Base-by-base conservation (phyloP, 2,797 vertebrate species). In the Aplochiton taeniatus region DNA sequence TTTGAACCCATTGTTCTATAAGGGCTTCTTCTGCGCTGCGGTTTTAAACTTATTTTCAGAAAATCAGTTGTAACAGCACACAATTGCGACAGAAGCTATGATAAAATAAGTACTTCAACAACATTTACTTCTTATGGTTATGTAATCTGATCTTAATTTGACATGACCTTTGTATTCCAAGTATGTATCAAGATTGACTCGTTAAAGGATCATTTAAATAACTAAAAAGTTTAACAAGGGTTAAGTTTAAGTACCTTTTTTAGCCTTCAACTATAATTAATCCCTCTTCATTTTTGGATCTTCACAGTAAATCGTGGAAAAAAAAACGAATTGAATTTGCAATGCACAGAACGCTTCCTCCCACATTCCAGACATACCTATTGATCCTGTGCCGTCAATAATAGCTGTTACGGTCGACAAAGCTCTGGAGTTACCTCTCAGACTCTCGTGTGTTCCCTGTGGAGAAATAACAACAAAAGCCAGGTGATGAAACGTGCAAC, bases 381-480 rank as follows among this genome's bases (percentile, higher is more conserved):
- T 65, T 0, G 97, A 98, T 19, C 98, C 98, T 0, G 95, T 98
- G 45, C 98, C 98, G 0, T 99, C 98, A 0, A 99, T 99, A 80
- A 99, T 99, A 20, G 98, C 98, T 0, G 97, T 95, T 63, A 99
- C 98, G 0, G 98, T 99, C 4, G 96, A 95, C 31, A 99, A 83
- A 0, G 98, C 98, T 73, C 93, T 97, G 54, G 97, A 86, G 0
- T 99, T 99, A 49, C 97, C 96, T 88, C 93, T 92, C 75, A 99
- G 92, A 78, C 93, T 94, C 77, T 96, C 90, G 0, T 99, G 97
- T 19, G 98, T 99, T 68, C 97, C 98, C 97, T 99, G 71, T 57
- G 57, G n/a, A 11, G 31, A 50, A 7, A 69, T 8, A 12, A 51
- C 14, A 51, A 56, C 44, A 51, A 48, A 19, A 57, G 48, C 20